Conservation (phyloP, 2,888 invertebrate species). For the Herminia tarsipennalis region DNA sequence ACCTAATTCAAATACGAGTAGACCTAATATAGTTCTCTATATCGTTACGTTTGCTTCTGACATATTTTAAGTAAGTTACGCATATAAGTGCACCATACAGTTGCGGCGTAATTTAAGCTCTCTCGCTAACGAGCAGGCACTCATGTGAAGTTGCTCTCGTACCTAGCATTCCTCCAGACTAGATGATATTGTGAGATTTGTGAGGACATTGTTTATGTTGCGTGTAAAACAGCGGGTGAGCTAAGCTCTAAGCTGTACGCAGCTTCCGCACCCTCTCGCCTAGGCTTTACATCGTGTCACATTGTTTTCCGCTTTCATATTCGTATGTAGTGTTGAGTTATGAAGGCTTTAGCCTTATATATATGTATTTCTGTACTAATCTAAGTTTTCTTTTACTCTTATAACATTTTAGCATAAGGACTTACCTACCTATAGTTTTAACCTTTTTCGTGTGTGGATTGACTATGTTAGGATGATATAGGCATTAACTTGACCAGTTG, state of each 20-base stretch:
- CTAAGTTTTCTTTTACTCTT: too few species aligned
- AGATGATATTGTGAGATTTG: conserved; percentile 74
- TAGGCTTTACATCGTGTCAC: conserved; percentile 10
- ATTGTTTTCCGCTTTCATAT: conserved; percentile 18
- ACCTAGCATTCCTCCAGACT: conserved; percentile 62
- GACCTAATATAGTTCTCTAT: too few species aligned
- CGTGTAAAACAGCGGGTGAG: conserved; percentile 47
- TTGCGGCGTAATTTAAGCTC: conserved; percentile 74
- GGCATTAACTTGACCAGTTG: too few species aligned
- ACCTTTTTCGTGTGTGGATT: too few species aligned
- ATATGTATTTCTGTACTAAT: too few species aligned
- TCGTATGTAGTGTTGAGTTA: too few species aligned
- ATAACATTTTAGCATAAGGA: too few species aligned
- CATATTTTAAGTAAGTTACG: conserved; percentile 65
- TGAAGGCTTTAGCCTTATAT: too few species aligned
- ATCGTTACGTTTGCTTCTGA: conserved; percentile 40
- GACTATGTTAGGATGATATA: too few species aligned
- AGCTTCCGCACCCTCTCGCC: conserved; percentile 22
- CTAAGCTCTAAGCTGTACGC: conserved; percentile 32
- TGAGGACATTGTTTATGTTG: conserved; percentile 67
- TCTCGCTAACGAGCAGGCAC: conserved; percentile 78
- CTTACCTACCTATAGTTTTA: too few species aligned
- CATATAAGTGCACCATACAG: conserved; percentile 61
- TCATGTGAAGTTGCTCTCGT: conserved; percentile 63
- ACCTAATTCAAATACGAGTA: too few species aligned